phyloP scores from a whole-genome alignment of 2,888 invertebrate genomes.

The Spilosoma lubricipeda region DNA sequence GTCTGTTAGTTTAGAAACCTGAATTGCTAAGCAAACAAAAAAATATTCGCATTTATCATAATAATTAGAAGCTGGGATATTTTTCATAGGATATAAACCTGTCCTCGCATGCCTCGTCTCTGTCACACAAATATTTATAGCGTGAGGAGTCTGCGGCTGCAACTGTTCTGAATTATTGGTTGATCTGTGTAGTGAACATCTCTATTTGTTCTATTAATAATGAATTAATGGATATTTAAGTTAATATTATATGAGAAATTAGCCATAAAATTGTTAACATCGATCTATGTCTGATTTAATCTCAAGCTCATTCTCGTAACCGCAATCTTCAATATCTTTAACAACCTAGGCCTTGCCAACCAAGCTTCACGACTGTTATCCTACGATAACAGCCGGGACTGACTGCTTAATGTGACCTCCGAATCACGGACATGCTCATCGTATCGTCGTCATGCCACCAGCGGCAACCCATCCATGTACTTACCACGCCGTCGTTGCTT shows the following conservation, averaged over 20 bases:
- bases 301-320: too few relatives aligned
- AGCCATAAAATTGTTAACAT: background rate
- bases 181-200: background rate
- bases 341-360: too few relatives aligned
- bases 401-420: too few relatives aligned
- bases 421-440: too few relatives aligned
- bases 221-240: background rate
- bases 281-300: background rate
- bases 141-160: background rate
- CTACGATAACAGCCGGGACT: too few relatives aligned
- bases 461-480: too few relatives aligned
- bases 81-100: background rate
- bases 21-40: background rate
- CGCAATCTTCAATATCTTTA: too few relatives aligned
- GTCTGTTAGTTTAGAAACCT: background rate
- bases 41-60: background rate
- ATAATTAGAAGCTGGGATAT: background rate
- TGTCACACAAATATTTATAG: background rate
- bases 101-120: background rate
- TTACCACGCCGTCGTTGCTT: too few relatives aligned
- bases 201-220: background rate
- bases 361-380: too few relatives aligned
- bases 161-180: background rate
- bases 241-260: background rate
- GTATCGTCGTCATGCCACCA: too few relatives aligned